These are phyloP conservation scores for Smittia aterrima DNA, from an alignment of 2,888 invertebrate genomes.

Conservation along the genomic window DNA sequence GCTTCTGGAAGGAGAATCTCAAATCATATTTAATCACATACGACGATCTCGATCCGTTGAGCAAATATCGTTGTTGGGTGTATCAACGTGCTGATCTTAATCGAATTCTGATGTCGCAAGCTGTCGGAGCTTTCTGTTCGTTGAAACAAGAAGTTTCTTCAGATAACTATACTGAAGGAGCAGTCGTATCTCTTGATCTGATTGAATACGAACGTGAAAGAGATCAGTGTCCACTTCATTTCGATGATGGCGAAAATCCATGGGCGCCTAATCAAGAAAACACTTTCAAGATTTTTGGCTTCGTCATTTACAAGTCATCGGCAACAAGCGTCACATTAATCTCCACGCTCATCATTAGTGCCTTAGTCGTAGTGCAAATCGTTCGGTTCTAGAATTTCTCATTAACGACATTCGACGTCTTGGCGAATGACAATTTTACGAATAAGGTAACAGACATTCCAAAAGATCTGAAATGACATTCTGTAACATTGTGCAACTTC, in stretches of 20 bases:
- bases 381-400: not conserved
- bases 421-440: not conserved
- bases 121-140: slow-evolving; percentile 89
- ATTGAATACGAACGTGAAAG: slow-evolving; percentile 89
- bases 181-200: slow-evolving; percentile 87
- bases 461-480: not conserved
- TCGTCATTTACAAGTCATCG: slow-evolving; percentile 20
- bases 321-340: not conserved
- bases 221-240: slow-evolving; percentile 96
- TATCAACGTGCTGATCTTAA: slow-evolving; percentile 94
- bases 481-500: not conserved
- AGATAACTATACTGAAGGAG: slow-evolving; percentile 86
- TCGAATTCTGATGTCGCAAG: slow-evolving; percentile 76
- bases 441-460: not conserved
- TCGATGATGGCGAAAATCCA: slow-evolving; percentile 89
- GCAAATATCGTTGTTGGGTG: slow-evolving; percentile 96
- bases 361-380: slow-evolving; percentile 19
- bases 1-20: slow-evolving; percentile 96
- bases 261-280: slow-evolving; percentile 58
- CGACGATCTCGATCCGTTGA: slow-evolving; percentile 93
- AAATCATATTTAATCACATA: slow-evolving; percentile 94
- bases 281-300: slow-evolving; percentile 30
- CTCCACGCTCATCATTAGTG: not conserved
- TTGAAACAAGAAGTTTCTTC: slow-evolving; percentile 86
- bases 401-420: not conserved